Conservation (phyloP, 2,888 invertebrate genomes). For the Tenthredo amoena region DNA sequence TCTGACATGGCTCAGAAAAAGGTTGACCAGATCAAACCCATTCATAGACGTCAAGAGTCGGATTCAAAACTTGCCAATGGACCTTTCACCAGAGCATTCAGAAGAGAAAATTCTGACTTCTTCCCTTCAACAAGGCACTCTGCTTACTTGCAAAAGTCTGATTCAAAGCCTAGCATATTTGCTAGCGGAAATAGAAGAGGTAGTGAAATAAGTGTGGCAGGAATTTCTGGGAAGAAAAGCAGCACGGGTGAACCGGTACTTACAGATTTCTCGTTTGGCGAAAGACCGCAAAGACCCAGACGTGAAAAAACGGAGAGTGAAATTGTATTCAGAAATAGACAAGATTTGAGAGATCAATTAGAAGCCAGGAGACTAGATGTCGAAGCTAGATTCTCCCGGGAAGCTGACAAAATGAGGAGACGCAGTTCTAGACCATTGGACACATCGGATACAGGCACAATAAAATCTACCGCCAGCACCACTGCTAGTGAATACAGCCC, state of each 20-base stretch:
- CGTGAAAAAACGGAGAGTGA: conserved; percentile 95
- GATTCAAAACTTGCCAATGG: conserved; percentile 85
- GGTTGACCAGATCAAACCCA: conserved; percentile 75
- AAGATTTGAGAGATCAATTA: conserved; percentile 79
- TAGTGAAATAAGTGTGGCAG: conserved; percentile 79
- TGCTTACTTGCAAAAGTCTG: conserved; percentile 83
- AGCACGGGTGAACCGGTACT: conserved; percentile 84
- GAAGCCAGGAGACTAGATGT: conserved; percentile 79
- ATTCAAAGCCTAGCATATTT: conserved; percentile 78
- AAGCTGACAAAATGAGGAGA: conserved; percentile 76
- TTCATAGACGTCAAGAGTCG: conserved; percentile 86
- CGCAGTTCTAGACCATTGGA: conserved; percentile 79
- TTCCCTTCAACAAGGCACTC: conserved; percentile 90
- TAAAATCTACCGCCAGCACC: conserved; percentile 75
- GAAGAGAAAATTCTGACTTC: conserved; percentile 92
- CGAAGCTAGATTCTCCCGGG: conserved; percentile 77
- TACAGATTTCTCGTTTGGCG: conserved; percentile 83
- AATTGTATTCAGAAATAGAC: conserved; percentile 87
- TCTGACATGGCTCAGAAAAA: conserved; percentile 77
- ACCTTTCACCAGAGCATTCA: conserved; percentile 88
- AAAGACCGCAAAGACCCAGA: conserved; percentile 81
- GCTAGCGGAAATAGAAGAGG: conserved; percentile 85
- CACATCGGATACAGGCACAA: conserved; percentile 66
- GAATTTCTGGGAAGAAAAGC: conserved; percentile 77
- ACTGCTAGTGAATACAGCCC: conserved; percentile 76